Base-by-base conservation (phyloP, 2,113 vertebrate genomes). In the Thalassarche chlororhynchos region DNA sequence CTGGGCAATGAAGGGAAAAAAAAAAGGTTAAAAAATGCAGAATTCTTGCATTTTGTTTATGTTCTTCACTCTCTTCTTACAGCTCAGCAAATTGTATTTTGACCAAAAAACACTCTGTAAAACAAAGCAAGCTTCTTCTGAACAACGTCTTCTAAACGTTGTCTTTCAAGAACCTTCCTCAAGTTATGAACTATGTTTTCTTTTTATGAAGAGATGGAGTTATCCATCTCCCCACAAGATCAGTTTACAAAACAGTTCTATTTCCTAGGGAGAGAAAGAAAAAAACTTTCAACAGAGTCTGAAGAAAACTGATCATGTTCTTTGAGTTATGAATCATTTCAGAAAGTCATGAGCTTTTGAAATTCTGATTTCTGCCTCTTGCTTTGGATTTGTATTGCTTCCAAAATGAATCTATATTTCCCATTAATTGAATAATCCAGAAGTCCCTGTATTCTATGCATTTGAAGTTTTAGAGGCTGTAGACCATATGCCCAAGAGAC, bases 401-500 rank as follows among this genome's bases (percentile, higher is more conserved):
- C 44, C 23, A 49, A 90, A 89, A 4, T 38, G 29, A 81, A 71
- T 87, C 69, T 79, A 4, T 91, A 79, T 71, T 75, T 78, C 4
- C 15, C n/a, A 68, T 29, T 87, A 71, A 87, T 87, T 92, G 75
- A 87, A 90, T 89, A 93, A 95, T 89, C 86, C 65, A 69, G 44
- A 93, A 96, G 23, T n/a, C 36, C 13, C 47, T 79, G 38, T 81
- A 61, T 68, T 87, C 60, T 68, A 64, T 66, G n/a, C 64, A 12
- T 7, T 87, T 54, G 81, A 90, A 79, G 32, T 88, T 94, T 88
- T 64, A 86, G 82, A 74, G 47, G 31, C 58, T 81, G 38, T 54
- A 76, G 38, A 42, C 10, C 34, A 44, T 64, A 90, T 71, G 10
- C 72, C 64, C 57, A 84, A 71, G 47, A 86, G 64, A 71, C 24